Percentiles rank a stretch among this genome's conserved stretches.
phyloP scores from a whole-genome alignment of 2,888 invertebrate genomes.

The Dasysyrphus tricinctus region DNA sequence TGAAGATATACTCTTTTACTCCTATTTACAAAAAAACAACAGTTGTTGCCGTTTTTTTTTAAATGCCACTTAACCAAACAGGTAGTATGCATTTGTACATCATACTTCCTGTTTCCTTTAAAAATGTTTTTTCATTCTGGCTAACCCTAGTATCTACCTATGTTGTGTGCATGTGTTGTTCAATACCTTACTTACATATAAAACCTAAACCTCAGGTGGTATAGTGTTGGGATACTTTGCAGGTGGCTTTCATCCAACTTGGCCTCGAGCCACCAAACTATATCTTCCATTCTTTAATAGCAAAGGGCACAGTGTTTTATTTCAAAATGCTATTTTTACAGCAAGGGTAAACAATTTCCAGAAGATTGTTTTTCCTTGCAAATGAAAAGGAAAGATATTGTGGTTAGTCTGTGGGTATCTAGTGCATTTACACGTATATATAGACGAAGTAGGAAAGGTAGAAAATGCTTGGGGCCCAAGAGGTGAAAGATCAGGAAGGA shows the following conservation, averaged over 20 bases:
- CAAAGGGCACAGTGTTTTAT: slow-evolving; percentile 27
- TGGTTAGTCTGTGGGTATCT: neutral
- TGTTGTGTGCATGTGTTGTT: neutral
- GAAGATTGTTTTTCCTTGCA: slow-evolving; percentile 36
- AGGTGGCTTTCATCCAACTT: slow-evolving; percentile 50
- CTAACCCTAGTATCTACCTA: neutral
- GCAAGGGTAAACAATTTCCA: slow-evolving; percentile 40
- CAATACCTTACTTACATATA: too few relatives aligned
- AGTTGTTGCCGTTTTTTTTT: neutral
- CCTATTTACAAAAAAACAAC: neutral
- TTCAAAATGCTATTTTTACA: slow-evolving; percentile 28
- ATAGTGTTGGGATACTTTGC: slow-evolving; percentile 18
- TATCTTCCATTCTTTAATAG: slow-evolving; percentile 24
- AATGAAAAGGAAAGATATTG: neutral
- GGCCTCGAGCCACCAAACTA: slow-evolving; percentile 26
- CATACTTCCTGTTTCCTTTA: slow-evolving; percentile 22
- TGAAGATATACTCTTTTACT: neutral
- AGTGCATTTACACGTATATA: neutral
- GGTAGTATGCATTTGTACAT: slow-evolving; percentile 21
- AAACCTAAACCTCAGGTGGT: neutral
- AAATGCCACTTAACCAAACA: neutral
- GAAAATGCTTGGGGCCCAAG: neutral
- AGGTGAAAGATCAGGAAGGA: slow-evolving; percentile 22
- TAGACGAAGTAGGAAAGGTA: neutral
- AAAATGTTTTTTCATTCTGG: neutral